Evolutionary conservation across 2,888 invertebrate genomes (phyloP), one percentile per base, ranked within the genome.

Genomic region (Ophonus ardosiacus): DNA sequence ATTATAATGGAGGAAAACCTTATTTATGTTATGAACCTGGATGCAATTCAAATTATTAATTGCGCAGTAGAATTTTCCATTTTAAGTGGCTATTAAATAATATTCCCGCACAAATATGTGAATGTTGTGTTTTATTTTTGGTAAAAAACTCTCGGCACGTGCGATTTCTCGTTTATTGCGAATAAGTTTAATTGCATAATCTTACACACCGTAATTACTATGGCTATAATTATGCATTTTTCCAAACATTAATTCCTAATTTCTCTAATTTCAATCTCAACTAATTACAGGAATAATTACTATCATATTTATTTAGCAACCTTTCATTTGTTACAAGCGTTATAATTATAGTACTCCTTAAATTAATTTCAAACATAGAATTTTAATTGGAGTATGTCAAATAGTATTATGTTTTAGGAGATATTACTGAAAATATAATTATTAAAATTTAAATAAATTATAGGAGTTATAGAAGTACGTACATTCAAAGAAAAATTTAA

Each of bases 111-210:
- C 17, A 74, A 74, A 74, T 74, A 74, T 43, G 71, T 74, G 68
- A 68, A 68, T 31, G 68, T 68, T 68, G 15, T 74, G 71, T 43
- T 43, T 78, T 78, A 78, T 40, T 78, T 78, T 78, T 43, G 78
- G 56, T 78, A 56, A 78, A 78, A 57, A 78, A 57, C 31, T 78
- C 40, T 24, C 21, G 57, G 78, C 78, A 78, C 78, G 78, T 78
- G 78, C 78, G 24, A 78, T 78, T 78, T 78, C 71, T 78, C 56
- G 57, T 78, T 74, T 78, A 78, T 78, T 78, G 57, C 78, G 57
- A 78, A 78, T 78, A 78, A 24, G n/a, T 78, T 57, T 78, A 57
- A 78, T 78, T 78, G 78, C 78, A 15, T 57, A 78, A 78, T 78
- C 24, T 13, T 13, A 78, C 7, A 15, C 71, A 40, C 18, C 8